Evolutionary conservation across 2,113 vertebrate species (phyloP), one percentile per base, ranked within the genome.

Genomic region (Nothoprocta perdicaria): DNA sequence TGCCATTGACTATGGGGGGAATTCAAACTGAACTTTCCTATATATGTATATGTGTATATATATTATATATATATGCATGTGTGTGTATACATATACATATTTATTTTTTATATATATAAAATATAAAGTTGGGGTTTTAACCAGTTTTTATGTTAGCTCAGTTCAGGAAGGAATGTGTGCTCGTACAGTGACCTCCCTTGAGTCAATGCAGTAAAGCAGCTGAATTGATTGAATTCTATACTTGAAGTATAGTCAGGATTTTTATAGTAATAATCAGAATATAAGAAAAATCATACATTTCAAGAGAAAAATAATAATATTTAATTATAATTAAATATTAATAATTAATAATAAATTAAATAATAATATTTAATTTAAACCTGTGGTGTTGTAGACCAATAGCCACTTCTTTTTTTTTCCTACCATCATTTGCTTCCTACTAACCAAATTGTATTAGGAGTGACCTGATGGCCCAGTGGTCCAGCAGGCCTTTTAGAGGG

Each of bases 121-220:
- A 38, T 38, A 38, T 89, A 62, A 76, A 84, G 18, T 10, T 87
- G 41, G 21, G 67, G 84, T 88, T 90, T 89, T 71, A 84, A 77
- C 41, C 61, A 89, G 45, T 82, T 89, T 90, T 52, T 93, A 17
- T 63, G 58, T 65, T 81, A 69, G 67, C 74, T 93, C 60, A 81
- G 35, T 66, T 24, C 68, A 73, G 58, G 76, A 89, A 72, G 38
- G 31, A 69, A 23, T 79, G 53, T 19, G 17, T 60, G n/a, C 33
- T 89, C 22, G 24, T 66, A 69, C 45, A 55, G 26, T 55, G 27
- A 86, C 27, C 45, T 80, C 93, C 53, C 74, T 86, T 53, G 67
- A 90, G 63, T 66, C 27, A 83, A 22, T 80, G 68, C 60, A 77
- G 55, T 93, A 63, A 80, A 77, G 38, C 48, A 77, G 31, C 31